phyloP scores from a whole-genome alignment of 2,113 vertebrate genomes.

The Ia io region DNA sequence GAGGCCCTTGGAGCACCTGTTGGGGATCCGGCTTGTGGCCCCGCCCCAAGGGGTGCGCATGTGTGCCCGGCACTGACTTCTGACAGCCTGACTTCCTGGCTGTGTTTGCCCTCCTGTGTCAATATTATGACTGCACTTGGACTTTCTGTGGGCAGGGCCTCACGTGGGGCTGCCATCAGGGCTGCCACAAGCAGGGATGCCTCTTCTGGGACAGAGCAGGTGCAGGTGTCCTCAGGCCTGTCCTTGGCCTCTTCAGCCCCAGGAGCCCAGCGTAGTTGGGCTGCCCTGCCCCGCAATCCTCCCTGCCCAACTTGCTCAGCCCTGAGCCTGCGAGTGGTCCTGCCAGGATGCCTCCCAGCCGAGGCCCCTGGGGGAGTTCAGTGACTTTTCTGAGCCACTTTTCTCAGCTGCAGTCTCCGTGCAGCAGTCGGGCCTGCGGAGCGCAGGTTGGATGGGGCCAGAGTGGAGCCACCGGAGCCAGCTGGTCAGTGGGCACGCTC shows the following conservation, averaged over 20 bases:
- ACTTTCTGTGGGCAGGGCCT: not conserved
- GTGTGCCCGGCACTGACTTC: not conserved
- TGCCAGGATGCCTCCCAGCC: no score
- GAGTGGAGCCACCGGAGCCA: not conserved
- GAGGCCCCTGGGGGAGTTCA: not conserved
- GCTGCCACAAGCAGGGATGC: not conserved
- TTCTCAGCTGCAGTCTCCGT: not conserved
- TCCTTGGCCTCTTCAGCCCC: not conserved
- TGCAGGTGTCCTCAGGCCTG: not conserved
- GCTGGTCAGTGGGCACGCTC: not conserved
- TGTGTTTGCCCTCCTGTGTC: not conserved
- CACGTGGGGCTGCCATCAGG: not conserved
- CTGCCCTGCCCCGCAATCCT: not conserved
- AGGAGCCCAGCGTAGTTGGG: accelerated
- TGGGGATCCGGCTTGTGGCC: not conserved
- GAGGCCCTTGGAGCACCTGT: not conserved
- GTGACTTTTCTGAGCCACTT: not conserved
- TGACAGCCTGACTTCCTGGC: not conserved
- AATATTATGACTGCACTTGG: not conserved
- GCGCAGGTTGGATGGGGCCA: not conserved
- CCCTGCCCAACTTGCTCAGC: not conserved
- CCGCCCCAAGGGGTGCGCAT: not conserved
- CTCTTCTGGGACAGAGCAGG: not conserved
- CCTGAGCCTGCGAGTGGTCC: not conserved
- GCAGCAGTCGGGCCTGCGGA: not conserved